These are phyloP conservation scores for Drosophila setosimentum DNA, from an alignment of 2,888 invertebrate genomes.

Conservation along the genomic window DNA sequence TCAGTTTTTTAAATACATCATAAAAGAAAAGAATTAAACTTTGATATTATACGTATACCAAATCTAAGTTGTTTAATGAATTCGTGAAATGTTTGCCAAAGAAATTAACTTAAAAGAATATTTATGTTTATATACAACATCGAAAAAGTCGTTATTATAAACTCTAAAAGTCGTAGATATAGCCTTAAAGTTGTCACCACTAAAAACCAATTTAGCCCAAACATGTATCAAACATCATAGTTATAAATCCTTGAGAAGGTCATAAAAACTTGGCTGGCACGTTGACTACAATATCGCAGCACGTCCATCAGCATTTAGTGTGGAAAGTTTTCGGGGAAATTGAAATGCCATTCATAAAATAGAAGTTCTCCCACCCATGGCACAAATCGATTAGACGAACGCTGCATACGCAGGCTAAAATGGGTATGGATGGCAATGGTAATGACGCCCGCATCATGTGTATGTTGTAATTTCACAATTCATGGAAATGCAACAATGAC, in stretches of 20 bases:
- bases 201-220: neutral
- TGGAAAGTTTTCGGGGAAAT: conserved; percentile 37
- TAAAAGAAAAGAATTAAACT: neutral
- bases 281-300: conserved; percentile 1
- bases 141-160: neutral
- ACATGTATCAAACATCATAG: neutral
- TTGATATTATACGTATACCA: neutral
- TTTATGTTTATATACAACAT: neutral
- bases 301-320: conserved; percentile 18
- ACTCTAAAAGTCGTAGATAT: neutral
- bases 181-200: neutral
- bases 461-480: conserved; percentile 36
- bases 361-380: conserved; percentile 4
- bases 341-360: conserved; percentile 57
- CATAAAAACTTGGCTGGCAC: neutral
- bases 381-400: conserved; percentile 36
- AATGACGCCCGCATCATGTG: neutral
- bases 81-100: neutral
- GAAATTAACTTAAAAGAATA: neutral
- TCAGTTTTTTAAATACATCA: neutral
- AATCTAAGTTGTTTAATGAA: neutral
- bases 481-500: conserved; percentile 11
- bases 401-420: conserved; percentile 5
- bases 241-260: neutral
- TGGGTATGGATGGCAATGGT: conserved; percentile 8